These are phyloP conservation scores for Pleuronectes platessa DNA, from an alignment of 2,113 vertebrate species.

Conservation along the genomic window DNA sequence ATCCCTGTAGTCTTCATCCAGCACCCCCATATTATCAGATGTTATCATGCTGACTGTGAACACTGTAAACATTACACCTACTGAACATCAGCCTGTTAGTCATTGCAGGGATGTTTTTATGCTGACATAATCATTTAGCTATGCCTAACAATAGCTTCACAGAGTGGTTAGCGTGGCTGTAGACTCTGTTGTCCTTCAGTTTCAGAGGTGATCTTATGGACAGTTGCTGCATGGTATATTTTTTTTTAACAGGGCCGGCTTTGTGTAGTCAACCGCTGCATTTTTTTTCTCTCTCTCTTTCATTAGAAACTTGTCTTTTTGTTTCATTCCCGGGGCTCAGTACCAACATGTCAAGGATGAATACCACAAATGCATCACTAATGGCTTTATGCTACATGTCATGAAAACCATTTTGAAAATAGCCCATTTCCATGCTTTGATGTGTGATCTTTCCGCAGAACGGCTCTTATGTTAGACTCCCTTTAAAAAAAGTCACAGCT, in stretches of 20 bases:
- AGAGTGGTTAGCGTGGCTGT: background rate
- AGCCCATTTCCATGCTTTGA: slow-evolving; percentile 59
- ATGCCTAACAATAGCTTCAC: background rate
- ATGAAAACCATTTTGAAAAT: slow-evolving; percentile 60
- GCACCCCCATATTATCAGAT: background rate
- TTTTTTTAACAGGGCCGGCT: background rate
- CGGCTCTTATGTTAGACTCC: slow-evolving; percentile 43
- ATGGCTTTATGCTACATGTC: slow-evolving; percentile 51
- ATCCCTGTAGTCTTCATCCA: background rate
- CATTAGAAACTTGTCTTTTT: slow-evolving; percentile 21
- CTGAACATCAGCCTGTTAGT: background rate
- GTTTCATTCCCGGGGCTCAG: slow-evolving; percentile 15
- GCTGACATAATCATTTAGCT: background rate
- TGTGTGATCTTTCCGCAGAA: slow-evolving; percentile 48
- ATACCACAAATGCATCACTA: slow-evolving; percentile 55
- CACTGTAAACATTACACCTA: background rate
- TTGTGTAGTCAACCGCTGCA: slow-evolving; percentile 12
- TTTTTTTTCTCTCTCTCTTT: background rate
- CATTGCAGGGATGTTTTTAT: background rate
- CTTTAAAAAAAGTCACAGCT: slow-evolving; percentile 50
- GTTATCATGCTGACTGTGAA: background rate
- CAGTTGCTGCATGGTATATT: background rate
- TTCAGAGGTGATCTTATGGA: slow-evolving; percentile 8
- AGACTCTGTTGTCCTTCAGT: background rate
- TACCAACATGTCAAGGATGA: slow-evolving; percentile 41